Percentiles rank a stretch among this genome's conserved stretches.
Conservation (phyloP, 2,888 invertebrate species). For the Xylocampa areola region DNA sequence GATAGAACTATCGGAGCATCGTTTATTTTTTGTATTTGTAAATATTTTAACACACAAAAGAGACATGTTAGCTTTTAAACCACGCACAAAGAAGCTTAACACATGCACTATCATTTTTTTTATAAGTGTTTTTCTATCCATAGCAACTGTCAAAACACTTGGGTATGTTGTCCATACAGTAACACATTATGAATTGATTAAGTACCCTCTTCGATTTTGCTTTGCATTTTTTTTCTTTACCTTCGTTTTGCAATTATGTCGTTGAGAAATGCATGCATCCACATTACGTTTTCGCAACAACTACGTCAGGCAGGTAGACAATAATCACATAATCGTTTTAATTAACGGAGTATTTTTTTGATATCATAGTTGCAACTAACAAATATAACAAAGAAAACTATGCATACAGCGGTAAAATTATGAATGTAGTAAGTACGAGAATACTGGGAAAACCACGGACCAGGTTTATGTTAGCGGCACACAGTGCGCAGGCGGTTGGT, state of each 20-base stretch:
- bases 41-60: conserved; percentile 78
- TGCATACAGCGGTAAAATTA: conserved; percentile 51
- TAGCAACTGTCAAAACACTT: conserved; percentile 62
- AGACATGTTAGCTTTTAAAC: conserved; percentile 77
- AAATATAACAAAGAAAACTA: conserved; percentile 40
- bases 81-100: conserved; percentile 74
- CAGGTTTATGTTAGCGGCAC: conserved; percentile 85
- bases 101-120: conserved; percentile 83
- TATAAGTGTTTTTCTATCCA: conserved; percentile 52
- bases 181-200: conserved; percentile 21
- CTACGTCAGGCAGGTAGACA: conserved; percentile 1
- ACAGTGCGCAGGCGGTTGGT: conserved; percentile 84
- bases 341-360: conserved; percentile 35
- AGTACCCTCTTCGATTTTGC: conserved; percentile 44
- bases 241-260: conserved; percentile 23
- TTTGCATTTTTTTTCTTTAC: conserved; percentile 27
- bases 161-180: conserved; percentile 32
- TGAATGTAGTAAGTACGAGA: conserved; percentile 60
- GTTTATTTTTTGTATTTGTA: conserved; percentile 70
- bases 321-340: conserved; percentile 10
- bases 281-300: conserved; percentile 8
- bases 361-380: conserved; percentile 42
- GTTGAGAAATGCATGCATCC: conserved; percentile 57
- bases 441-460: conserved; percentile 81
- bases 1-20: conserved; percentile 60